phyloP scores from a whole-genome alignment of 2,888 invertebrate genomes.

The Germaria angustata region DNA sequence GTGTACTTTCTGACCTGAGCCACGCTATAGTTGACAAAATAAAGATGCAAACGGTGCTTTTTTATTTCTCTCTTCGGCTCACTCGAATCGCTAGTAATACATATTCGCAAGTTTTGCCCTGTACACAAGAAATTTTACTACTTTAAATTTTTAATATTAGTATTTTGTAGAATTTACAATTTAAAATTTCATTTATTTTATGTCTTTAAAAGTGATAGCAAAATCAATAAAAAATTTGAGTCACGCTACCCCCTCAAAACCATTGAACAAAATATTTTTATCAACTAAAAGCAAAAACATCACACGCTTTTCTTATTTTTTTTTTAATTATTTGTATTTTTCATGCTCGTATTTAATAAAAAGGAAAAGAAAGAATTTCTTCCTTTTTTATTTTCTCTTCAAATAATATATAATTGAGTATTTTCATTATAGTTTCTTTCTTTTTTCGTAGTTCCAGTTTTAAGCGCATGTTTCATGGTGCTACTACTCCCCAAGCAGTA shows the following conservation, averaged over 20 bases:
- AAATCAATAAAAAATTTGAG: no score
- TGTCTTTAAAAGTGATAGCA: no score
- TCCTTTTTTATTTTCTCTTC: slow-evolving; percentile 26
- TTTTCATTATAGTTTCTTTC: slow-evolving; percentile 26
- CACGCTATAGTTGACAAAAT: no score
- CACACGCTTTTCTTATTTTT: slow-evolving; percentile 47
- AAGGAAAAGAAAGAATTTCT: neutral
- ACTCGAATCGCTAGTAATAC: no score
- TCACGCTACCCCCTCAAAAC: slow-evolving; percentile 4
- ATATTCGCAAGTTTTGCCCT: no score
- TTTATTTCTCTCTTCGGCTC: no score
- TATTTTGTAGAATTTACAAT: no score
- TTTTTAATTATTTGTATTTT: slow-evolving; percentile 34
- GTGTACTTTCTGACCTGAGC: no score
- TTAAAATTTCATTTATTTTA: no score
- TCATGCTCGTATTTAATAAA: slow-evolving; percentile 20
- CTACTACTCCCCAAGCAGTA: neutral
- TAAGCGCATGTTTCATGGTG: slow-evolving; percentile 59
- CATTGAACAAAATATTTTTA: slow-evolving; percentile 33
- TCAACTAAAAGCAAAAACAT: slow-evolving; percentile 26
- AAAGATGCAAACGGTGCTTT: no score
- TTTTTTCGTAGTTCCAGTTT: slow-evolving; percentile 18
- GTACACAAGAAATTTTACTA: no score
- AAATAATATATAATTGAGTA: slow-evolving; percentile 51
- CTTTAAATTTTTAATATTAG: no score